Conservation (phyloP, 2,888 invertebrate genomes). For the Tenthredo mesomela region DNA sequence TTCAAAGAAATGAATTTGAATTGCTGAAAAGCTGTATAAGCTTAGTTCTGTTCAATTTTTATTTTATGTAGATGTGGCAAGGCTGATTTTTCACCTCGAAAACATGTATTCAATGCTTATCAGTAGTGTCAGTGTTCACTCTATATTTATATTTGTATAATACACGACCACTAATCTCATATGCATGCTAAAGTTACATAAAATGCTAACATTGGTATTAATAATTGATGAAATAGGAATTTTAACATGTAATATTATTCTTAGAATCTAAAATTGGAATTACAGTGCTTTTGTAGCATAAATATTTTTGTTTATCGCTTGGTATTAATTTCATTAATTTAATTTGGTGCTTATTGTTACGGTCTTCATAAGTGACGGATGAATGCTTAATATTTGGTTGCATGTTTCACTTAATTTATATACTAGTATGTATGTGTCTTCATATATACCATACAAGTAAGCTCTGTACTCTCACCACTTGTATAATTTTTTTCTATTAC, state of each 20-base stretch:
- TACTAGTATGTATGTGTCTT: neutral
- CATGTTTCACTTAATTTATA: constrained; percentile 11
- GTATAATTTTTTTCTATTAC: constrained; percentile 6
- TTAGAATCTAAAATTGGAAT: neutral
- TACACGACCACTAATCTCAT: constrained; percentile 14
- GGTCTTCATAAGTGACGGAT: neutral
- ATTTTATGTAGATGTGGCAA: neutral
- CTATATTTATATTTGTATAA: constrained; percentile 11
- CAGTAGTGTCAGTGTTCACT: constrained; percentile 40
- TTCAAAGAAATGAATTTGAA: neutral
- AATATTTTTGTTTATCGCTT: neutral
- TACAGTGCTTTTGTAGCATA: neutral
- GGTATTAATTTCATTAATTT: neutral
- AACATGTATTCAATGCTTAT: constrained; percentile 24
- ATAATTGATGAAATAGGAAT: neutral
- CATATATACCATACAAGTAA: neutral
- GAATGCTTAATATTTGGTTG: neutral
- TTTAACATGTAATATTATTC: neutral
- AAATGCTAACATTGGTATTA: neutral
- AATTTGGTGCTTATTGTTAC: neutral
- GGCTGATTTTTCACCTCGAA: neutral
- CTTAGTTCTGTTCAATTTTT: neutral
- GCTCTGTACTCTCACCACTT: neutral
- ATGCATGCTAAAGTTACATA: neutral
- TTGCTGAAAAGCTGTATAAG: neutral